Conservation (phyloP, 1,140 invertebrate genomes). For the Tetragnatha versicolor region DNA sequence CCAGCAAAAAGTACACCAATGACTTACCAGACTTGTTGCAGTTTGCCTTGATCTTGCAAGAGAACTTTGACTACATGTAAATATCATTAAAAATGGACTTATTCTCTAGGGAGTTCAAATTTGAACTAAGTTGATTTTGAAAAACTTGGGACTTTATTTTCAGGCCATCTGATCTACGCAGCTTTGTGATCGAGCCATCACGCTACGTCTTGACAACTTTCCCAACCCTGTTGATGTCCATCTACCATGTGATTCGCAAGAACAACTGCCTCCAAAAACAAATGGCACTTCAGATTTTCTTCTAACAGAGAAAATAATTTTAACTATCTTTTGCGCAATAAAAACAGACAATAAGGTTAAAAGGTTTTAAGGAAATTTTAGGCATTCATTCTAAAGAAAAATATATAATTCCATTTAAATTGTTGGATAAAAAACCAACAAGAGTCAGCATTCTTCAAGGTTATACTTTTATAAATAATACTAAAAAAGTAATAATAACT, state of each 20-base stretch:
- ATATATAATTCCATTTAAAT: too few relatives aligned
- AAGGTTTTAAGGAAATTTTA: too few relatives aligned
- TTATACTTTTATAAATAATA: too few relatives aligned
- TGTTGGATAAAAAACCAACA: too few relatives aligned
- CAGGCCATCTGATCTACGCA: background rate
- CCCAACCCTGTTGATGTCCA: constrained; percentile 16
- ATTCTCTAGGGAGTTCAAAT: too few relatives aligned
- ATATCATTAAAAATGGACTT: too few relatives aligned
- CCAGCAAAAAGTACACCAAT: background rate
- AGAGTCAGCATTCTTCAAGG: too few relatives aligned
- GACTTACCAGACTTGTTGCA: background rate
- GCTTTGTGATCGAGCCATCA: background rate
- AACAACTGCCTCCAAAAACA: background rate
- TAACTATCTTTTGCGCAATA: too few relatives aligned
- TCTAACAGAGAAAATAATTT: too few relatives aligned
- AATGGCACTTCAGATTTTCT: constrained; percentile 1
- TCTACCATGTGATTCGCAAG: background rate
- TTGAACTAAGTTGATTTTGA: background rate
- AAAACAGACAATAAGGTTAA: too few relatives aligned
- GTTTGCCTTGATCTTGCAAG: background rate
- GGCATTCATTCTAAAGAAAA: too few relatives aligned
- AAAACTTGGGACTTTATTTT: background rate
- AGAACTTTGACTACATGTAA: constrained; percentile 11
- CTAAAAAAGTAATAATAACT: too few relatives aligned
- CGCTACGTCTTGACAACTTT: background rate